These are phyloP conservation scores for Rhynchonycteris naso DNA, from an alignment of 2,797 vertebrate genomes.

Conservation along the genomic window DNA sequence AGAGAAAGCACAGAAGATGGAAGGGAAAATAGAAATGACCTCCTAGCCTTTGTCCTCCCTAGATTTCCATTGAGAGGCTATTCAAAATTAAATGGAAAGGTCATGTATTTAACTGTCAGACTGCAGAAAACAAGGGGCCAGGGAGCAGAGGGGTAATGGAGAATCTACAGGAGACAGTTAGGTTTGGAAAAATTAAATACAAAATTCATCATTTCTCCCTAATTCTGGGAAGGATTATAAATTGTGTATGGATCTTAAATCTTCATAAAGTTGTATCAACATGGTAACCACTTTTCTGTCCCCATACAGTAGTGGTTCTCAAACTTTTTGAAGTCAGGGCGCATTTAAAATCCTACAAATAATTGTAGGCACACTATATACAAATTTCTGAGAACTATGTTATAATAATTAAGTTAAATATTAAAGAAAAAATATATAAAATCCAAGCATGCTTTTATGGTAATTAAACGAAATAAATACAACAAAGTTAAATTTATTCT, in stretches of 20 bases:
- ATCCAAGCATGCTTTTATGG: no score
- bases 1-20: not conserved
- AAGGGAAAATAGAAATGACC: constrained; percentile 1
- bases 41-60: not conserved
- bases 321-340: no score
- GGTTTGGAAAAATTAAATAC: not conserved
- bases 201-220: not conserved
- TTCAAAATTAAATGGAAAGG: not conserved
- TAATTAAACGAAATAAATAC: no score
- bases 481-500: no score
- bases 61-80: not conserved
- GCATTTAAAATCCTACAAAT: no score
- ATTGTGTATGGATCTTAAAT: not conserved
- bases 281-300: not conserved
- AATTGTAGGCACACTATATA: no score
- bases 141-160: not conserved
- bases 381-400: no score
- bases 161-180: not conserved
- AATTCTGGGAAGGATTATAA: not conserved
- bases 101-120: not conserved
- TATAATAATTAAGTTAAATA: no score
- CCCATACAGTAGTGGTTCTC: no score
- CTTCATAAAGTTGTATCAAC: not conserved
- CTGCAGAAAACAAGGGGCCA: not conserved
- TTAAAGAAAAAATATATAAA: no score